phyloP scores from a whole-genome alignment of 2,888 invertebrate species.

The Xiphydria camelus region DNA sequence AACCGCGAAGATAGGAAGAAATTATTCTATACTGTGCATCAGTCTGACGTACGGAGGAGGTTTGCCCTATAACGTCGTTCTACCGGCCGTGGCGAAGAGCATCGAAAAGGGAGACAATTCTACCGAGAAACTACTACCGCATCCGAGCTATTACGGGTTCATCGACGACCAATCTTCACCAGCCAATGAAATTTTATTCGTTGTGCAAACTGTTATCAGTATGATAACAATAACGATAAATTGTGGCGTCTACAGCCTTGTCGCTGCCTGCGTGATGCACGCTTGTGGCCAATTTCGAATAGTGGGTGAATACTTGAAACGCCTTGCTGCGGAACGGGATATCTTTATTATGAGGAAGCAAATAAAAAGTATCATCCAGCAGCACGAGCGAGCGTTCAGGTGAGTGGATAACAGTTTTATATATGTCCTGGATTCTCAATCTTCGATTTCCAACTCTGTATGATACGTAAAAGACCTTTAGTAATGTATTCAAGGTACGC shows the following conservation, averaged over 20 bases:
- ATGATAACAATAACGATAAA: slow-evolving; percentile 44
- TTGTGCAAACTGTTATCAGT: slow-evolving; percentile 38
- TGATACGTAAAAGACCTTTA: neutral
- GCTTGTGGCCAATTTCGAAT: slow-evolving; percentile 46
- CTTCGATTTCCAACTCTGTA: no score
- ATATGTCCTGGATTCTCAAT: no score
- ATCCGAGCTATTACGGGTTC: slow-evolving; percentile 36
- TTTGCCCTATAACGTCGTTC: neutral
- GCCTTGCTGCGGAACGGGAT: slow-evolving; percentile 22
- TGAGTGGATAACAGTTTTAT: no score
- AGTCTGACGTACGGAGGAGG: neutral
- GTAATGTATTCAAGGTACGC: slow-evolving; percentile 34
- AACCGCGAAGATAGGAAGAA: neutral
- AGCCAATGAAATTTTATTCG: slow-evolving; percentile 42
- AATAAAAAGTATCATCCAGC: slow-evolving; percentile 34
- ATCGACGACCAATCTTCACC: slow-evolving; percentile 39
- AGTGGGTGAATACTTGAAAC: slow-evolving; percentile 27
- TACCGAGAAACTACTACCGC: neutral
- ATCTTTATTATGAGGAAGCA: neutral
- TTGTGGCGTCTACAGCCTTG: slow-evolving; percentile 40
- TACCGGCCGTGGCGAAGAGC: neutral
- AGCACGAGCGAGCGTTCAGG: slow-evolving; percentile 38
- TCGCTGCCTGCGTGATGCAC: slow-evolving; percentile 45
- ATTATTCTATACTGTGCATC: no score
- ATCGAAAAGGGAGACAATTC: neutral